phyloP scores from a whole-genome alignment of 2,888 invertebrate species.

The Aporophyla nigra region DNA sequence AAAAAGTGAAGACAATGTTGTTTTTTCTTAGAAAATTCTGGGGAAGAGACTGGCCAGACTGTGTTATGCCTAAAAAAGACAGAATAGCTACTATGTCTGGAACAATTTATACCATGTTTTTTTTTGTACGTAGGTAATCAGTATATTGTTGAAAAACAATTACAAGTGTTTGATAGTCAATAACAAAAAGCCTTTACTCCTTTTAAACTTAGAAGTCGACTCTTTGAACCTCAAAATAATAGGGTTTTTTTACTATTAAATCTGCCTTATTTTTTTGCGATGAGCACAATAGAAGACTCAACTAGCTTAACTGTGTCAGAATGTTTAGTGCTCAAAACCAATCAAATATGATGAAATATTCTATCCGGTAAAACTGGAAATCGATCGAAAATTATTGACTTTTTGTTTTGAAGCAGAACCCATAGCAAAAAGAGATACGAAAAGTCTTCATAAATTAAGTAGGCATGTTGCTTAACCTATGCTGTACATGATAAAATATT shows the following conservation, averaged over 20 bases:
- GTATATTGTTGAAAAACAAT: background rate
- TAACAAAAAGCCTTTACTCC: background rate
- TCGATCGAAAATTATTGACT: background rate
- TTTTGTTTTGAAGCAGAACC: conserved; percentile 20
- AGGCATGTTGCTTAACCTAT: conserved; percentile 68
- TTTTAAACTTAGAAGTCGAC: background rate
- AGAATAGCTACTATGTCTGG: background rate
- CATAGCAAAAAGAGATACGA: conserved; percentile 42
- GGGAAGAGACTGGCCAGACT: background rate
- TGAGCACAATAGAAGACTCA: conserved; percentile 20
- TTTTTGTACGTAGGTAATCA: background rate
- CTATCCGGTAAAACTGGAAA: background rate
- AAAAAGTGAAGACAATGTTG: background rate
- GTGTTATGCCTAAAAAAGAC: background rate
- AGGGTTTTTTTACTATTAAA: background rate
- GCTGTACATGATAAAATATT: conserved; percentile 79
- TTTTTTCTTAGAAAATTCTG: background rate
- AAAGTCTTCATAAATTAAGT: conserved; percentile 68
- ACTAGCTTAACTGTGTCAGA: background rate
- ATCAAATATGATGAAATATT: background rate
- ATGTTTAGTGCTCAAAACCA: background rate
- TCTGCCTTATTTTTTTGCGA: background rate
- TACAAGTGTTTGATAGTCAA: background rate
- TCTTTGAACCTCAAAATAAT: background rate
- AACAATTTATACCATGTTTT: background rate